phyloP scores from a whole-genome alignment of 2,113 vertebrate species.

The Capra hircus region DNA sequence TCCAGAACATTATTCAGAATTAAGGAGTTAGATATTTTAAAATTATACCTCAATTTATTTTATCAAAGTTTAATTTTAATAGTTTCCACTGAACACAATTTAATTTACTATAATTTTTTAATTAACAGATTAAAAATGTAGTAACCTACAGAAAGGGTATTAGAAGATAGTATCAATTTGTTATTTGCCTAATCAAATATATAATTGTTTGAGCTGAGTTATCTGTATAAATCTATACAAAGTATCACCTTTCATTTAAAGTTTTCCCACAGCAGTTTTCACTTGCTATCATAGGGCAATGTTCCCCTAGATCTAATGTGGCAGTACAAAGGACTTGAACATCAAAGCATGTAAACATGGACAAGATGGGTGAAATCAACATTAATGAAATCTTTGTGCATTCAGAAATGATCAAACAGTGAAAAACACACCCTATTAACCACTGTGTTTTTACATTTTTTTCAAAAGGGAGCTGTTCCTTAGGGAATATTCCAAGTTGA shows the following conservation, averaged over 20 bases:
- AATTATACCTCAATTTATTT: neutral
- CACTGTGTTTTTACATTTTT: conserved; percentile 54
- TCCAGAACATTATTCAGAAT: neutral
- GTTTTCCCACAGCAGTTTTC: conserved; percentile 48
- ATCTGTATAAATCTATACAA: conserved; percentile 4
- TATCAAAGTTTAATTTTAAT: neutral
- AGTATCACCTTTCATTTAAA: conserved; percentile 38
- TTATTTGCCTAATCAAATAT: neutral
- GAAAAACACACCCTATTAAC: conserved; percentile 67
- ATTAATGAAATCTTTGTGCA: conserved; percentile 62
- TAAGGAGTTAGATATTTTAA: neutral
- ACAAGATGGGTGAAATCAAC: conserved; percentile 63
- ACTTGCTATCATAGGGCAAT: conserved; percentile 44
- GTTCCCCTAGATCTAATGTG: conserved; percentile 57
- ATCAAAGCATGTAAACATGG: conserved; percentile 67
- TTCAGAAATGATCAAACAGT: conserved; percentile 69
- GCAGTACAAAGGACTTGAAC: conserved; percentile 53
- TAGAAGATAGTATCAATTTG: neutral
- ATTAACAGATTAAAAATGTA: neutral
- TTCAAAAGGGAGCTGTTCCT: conserved; percentile 37
- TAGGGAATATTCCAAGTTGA: conserved; percentile 36
- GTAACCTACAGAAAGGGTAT: neutral
- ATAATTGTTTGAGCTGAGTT: conserved; percentile 31
- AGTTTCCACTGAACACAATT: neutral
- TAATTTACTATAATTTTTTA: neutral